phyloP scores from a whole-genome alignment of 2,888 invertebrate species.

The Lasioglossum calceatum region DNA sequence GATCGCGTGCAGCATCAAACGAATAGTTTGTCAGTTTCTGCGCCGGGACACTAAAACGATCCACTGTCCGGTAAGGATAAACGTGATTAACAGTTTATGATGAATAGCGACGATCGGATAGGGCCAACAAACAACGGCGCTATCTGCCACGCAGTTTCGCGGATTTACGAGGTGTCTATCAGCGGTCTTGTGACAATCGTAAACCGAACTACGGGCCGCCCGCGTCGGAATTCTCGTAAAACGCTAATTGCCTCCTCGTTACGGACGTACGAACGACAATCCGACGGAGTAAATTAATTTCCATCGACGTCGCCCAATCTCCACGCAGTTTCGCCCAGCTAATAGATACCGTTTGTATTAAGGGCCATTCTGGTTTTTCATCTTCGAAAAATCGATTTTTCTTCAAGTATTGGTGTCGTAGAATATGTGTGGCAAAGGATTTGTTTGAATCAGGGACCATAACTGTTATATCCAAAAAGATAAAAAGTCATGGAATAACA shows the following conservation, averaged over 20 bases:
- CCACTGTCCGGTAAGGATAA: conserved; percentile 22
- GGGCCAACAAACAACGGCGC: conserved; percentile 16
- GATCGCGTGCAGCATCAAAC: background rate
- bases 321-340: background rate
- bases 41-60: background rate
- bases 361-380: background rate
- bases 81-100: conserved; percentile 53
- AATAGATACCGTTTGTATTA: background rate
- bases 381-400: background rate
- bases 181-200: conserved; percentile 53
- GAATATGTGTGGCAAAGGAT: background rate
- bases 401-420: background rate
- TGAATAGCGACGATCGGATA: conserved; percentile 37
- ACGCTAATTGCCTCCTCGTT: conserved; percentile 40
- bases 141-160: conserved; percentile 24
- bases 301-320: too few species aligned
- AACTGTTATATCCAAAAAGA: too few species aligned
- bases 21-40: conserved; percentile 12
- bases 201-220: conserved; percentile 20
- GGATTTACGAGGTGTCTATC: conserved; percentile 59
- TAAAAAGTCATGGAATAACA: too few species aligned
- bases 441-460: background rate
- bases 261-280: background rate
- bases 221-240: conserved; percentile 42
- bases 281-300: conserved; percentile 26